Conservation (phyloP, 2,797 vertebrate species). For the Argentina silus region DNA sequence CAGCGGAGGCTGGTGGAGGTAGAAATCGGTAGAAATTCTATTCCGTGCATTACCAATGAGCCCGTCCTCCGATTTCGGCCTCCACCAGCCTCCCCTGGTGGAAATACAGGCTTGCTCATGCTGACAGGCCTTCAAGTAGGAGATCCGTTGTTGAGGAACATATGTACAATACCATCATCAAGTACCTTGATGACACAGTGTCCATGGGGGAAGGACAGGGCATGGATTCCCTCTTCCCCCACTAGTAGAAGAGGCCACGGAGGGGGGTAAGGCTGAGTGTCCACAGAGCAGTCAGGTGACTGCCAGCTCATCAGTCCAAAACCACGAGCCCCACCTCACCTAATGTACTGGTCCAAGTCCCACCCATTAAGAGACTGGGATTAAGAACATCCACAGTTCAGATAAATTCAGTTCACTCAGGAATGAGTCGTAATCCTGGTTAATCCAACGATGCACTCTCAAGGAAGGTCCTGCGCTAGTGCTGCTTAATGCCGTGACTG, state of each 20-base stretch:
- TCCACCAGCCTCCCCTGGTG: no score
- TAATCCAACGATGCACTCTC: neutral
- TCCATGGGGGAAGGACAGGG: no score
- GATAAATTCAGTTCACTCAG: constrained; percentile 18
- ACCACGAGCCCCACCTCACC: neutral
- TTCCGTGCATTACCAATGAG: no score
- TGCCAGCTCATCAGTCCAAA: neutral
- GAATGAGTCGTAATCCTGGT: constrained; percentile 41
- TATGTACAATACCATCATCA: constrained; percentile 11
- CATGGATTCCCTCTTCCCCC: no score
- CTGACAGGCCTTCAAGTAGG: constrained; percentile 21
- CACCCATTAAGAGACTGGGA: constrained; percentile 31
- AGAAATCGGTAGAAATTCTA: no score
- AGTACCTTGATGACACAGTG: constrained; percentile 1
- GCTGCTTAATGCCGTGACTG: neutral
- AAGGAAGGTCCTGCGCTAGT: neutral
- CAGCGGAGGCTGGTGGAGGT: no score
- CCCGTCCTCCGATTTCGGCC: no score
- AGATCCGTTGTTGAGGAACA: constrained; percentile 18
- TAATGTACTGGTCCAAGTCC: constrained; percentile 5
- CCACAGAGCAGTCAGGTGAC: neutral
- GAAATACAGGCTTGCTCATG: constrained; percentile 23
- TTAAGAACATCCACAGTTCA: constrained; percentile 33
- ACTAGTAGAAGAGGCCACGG: no score
- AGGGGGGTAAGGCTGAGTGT: neutral